Evolutionary conservation across 2,797 vertebrate species (phyloP).

Genomic region (Aulostomus chinensis): DNA sequence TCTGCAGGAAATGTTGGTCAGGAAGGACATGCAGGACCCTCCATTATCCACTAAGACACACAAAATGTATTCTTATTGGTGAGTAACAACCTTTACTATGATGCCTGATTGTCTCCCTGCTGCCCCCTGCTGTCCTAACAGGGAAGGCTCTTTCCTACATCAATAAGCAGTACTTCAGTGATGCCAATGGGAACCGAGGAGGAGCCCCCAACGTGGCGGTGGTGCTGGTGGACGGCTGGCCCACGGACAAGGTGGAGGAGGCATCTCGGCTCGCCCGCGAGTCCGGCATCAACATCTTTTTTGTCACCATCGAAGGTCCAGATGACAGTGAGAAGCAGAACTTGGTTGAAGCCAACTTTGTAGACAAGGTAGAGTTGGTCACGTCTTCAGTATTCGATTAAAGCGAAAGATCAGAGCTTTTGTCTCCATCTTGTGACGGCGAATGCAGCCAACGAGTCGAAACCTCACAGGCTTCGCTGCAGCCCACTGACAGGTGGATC

Average conservation of each 20-base stretch:
- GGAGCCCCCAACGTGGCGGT: conserved; percentile 91
- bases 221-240: conserved; percentile 96
- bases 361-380: conserved; percentile 92
- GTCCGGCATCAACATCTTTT: conserved; percentile 98
- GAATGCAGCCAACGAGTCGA: no score
- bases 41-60: background rate
- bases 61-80: no score
- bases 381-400: no score
- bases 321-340: conserved; percentile 89
- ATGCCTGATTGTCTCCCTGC: conserved; percentile 48
- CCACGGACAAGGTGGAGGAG: conserved; percentile 94
- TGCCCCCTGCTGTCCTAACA: conserved; percentile 74
- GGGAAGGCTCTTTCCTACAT: conserved; percentile 94
- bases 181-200: conserved; percentile 91
- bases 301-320: conserved; percentile 94
- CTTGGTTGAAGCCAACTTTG: conserved; percentile 88
- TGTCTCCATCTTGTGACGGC: no score
- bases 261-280: conserved; percentile 91
- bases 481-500: no score
- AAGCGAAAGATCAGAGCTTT: no score
- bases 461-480: no score
- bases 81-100: no score
- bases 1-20: background rate
- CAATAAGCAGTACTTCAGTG: conserved; percentile 93
- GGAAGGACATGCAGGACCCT: background rate